Percentiles rank a stretch among this genome's conserved stretches.
phyloP scores from a whole-genome alignment of 2,888 invertebrate species.

The Boloria euphrosyne region DNA sequence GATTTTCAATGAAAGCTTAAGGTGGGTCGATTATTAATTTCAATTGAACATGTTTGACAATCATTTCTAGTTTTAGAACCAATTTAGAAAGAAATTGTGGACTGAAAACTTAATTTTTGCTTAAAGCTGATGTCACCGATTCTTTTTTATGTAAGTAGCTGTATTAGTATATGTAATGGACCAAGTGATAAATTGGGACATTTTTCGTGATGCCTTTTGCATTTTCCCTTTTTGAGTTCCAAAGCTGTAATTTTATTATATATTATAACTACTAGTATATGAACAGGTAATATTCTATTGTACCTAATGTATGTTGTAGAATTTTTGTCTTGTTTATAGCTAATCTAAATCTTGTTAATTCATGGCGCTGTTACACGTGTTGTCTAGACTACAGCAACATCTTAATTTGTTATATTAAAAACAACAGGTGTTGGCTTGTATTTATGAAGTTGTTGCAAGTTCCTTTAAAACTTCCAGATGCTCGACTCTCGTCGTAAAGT shows the following conservation, averaged over 20 bases:
- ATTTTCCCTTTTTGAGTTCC: conserved; percentile 4
- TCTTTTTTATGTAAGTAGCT: no score
- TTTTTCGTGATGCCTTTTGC: no score
- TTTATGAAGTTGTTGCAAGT: conserved; percentile 15
- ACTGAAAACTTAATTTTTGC: conserved; percentile 26
- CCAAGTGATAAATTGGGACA: no score
- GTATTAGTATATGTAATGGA: no score
- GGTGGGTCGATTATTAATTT: no score
- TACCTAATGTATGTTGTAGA: no score
- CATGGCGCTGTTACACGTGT: not conserved
- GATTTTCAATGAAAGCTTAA: no score
- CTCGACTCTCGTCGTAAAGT: conserved; percentile 2
- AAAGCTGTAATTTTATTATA: not conserved
- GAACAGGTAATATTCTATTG: no score
- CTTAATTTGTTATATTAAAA: conserved; percentile 23
- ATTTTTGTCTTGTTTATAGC: not conserved
- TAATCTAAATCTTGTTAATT: not conserved
- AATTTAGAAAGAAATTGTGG: conserved; percentile 17
- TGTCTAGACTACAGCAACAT: conserved; percentile 12
- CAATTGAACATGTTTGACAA: no score
- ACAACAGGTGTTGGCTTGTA: conserved; percentile 19
- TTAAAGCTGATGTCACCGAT: no score
- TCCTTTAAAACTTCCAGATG: conserved; percentile 6
- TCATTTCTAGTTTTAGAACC: no score
- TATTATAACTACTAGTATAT: no score